These are phyloP conservation scores for Megamerina dolium DNA, from an alignment of 2,888 invertebrate species.

Conservation along the genomic window DNA sequence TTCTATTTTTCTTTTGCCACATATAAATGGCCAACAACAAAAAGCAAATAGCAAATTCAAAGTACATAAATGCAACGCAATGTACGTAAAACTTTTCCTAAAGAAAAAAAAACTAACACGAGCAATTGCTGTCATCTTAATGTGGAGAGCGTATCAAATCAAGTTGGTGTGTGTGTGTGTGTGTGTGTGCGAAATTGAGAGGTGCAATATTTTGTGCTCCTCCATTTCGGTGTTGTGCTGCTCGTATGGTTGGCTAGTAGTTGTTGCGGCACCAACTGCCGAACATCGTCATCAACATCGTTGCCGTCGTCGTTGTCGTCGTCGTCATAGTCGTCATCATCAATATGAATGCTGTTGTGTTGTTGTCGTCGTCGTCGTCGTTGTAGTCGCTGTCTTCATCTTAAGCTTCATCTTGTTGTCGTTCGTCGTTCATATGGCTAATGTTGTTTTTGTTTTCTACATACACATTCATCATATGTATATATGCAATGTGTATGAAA, in stretches of 20 bases:
- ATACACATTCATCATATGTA: no score
- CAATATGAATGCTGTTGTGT: no score
- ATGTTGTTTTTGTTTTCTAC: no score
- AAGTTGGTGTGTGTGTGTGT: not conserved
- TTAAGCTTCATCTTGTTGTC: not conserved
- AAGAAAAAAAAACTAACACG: no score
- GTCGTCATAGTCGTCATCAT: slow-evolving; percentile 40
- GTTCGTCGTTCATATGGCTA: not conserved
- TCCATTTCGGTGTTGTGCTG: slow-evolving; percentile 4
- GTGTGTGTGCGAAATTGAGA: slow-evolving; percentile 16
- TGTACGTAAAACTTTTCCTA: no score
- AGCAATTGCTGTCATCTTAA: not conserved
- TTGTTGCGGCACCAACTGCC: slow-evolving; percentile 9
- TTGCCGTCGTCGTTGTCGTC: slow-evolving; percentile 23
- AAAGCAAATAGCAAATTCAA: no score
- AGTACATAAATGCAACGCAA: no score
- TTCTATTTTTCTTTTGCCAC: no score
- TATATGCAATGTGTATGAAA: not conserved
- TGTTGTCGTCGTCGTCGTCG: slow-evolving; percentile 42
- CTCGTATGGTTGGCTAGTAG: slow-evolving; percentile 17
- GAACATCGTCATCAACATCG: slow-evolving; percentile 5
- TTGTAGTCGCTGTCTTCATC: slow-evolving; percentile 26
- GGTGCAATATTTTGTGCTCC: slow-evolving; percentile 14
- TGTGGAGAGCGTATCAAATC: not conserved
- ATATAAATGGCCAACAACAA: no score